phyloP scores from a whole-genome alignment of 2,797 vertebrate genomes.

The Dipus sagitta region DNA sequence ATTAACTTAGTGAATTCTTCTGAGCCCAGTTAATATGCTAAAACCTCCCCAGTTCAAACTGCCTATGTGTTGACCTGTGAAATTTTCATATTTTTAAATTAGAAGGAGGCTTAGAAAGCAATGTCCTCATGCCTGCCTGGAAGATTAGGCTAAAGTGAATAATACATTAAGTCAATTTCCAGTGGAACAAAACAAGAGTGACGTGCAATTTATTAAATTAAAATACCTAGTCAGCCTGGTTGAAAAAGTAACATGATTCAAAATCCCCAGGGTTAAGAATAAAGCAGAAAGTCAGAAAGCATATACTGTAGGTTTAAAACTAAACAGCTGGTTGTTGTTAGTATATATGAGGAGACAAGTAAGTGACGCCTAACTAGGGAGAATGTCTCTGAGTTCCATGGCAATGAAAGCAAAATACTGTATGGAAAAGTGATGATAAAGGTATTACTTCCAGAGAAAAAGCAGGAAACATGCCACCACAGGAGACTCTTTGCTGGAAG shows the following conservation, averaged over 20 bases:
- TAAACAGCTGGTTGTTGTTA: constrained; percentile 53
- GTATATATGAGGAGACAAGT: constrained; percentile 63
- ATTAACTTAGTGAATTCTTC: constrained; percentile 75
- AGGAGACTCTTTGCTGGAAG: constrained; percentile 45
- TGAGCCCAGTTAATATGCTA: constrained; percentile 68
- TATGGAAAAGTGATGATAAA: constrained; percentile 71
- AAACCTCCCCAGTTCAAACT: constrained; percentile 61
- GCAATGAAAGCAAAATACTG: constrained; percentile 81
- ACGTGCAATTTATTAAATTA: constrained; percentile 67
- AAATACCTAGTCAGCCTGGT: constrained; percentile 43
- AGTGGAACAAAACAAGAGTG: constrained; percentile 40
- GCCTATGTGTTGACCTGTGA: constrained; percentile 64
- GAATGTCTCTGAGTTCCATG: constrained; percentile 80
- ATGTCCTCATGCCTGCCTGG: constrained; percentile 50
- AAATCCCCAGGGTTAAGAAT: neutral
- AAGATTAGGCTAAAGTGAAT: constrained; percentile 57
- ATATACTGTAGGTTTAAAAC: constrained; percentile 58
- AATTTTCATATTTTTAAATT: constrained; percentile 70
- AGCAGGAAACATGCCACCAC: constrained; percentile 32
- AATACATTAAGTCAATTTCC: constrained; percentile 65
- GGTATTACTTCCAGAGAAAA: constrained; percentile 61
- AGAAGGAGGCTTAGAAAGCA: constrained; percentile 61
- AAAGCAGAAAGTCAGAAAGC: constrained; percentile 23
- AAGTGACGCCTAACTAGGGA: constrained; percentile 70
- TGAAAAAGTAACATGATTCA: neutral